A percentile compares a stretch with the other conserved stretches of the same genome.
Conservation (phyloP, 2,113 vertebrate genomes). For the Cyprinodon brontotheroides region DNA sequence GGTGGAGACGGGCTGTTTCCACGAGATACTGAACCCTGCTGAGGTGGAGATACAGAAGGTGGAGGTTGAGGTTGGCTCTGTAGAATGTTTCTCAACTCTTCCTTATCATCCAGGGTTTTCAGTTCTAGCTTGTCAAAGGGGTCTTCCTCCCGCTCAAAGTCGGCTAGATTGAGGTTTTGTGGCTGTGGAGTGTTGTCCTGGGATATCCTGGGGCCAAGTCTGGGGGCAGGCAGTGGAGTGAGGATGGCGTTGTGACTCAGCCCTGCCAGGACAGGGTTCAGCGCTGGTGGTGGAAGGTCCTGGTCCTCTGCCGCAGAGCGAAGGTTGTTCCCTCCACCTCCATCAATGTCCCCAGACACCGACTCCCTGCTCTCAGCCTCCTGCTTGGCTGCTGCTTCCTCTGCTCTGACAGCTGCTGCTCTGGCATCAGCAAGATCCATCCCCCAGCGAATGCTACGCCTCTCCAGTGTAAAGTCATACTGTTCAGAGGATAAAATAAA, state of each 20-base stretch:
- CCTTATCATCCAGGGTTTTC: constrained; percentile 95
- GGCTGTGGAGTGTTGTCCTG: constrained; percentile 83
- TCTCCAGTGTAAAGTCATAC: constrained; percentile 97
- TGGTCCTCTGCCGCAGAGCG: constrained; percentile 69
- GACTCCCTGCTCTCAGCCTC: constrained; percentile 68
- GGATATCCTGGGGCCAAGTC: constrained; percentile 80
- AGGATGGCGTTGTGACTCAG: constrained; percentile 92
- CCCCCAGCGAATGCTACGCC: constrained; percentile 87
- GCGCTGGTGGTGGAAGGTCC: constrained; percentile 83
- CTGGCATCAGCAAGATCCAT: constrained; percentile 86
- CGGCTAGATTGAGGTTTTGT: constrained; percentile 91
- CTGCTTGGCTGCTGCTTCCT: constrained; percentile 72
- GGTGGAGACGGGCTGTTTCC: constrained; percentile 70
- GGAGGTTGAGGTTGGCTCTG: constrained; percentile 81
- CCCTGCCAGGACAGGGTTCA: constrained; percentile 91
- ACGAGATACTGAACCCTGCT: constrained; percentile 66
- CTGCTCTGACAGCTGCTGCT: constrained; percentile 78
- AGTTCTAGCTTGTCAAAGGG: constrained; percentile 96
- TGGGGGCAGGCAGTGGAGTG: constrained; percentile 91
- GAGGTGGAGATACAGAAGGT: constrained; percentile 60
- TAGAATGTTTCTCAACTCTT: constrained; percentile 93
- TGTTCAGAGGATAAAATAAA: constrained; percentile 61
- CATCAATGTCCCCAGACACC: constrained; percentile 61
- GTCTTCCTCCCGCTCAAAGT: constrained; percentile 98
- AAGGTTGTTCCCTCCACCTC: constrained; percentile 59